A percentile compares a stretch with the other conserved stretches of the same genome.
These are phyloP conservation scores for Cynaeus angustus DNA, from an alignment of 2,888 invertebrate genomes.

Conservation along the genomic window DNA sequence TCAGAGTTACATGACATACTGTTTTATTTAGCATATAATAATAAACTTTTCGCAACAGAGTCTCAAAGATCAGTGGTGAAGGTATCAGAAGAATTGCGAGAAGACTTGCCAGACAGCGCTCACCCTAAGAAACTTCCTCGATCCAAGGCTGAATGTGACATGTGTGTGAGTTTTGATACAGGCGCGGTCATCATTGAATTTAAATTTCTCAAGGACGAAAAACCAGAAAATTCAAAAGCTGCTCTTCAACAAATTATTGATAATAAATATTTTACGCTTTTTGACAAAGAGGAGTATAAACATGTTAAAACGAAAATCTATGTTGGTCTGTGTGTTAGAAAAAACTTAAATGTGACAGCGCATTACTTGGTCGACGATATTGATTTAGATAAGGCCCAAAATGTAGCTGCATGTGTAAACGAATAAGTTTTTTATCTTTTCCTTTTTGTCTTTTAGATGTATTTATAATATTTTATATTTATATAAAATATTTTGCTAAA, in stretches of 20 bases:
- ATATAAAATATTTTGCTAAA: too few relatives aligned
- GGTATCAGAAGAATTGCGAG: constrained; percentile 39
- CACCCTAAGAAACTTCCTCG: neutral
- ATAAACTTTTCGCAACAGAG: constrained; percentile 27
- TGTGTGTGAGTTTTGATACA: neutral
- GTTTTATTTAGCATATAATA: constrained; percentile 41
- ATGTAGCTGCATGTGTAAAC: neutral
- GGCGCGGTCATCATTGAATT: constrained; percentile 27
- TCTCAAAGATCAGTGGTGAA: constrained; percentile 34
- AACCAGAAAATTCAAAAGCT: constrained; percentile 34
- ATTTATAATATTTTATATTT: too few relatives aligned
- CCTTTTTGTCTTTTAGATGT: too few relatives aligned
- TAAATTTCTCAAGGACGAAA: constrained; percentile 20
- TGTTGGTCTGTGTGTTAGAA: constrained; percentile 34
- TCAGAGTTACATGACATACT: constrained; percentile 39
- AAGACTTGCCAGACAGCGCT: constrained; percentile 26
- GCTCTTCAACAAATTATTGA: constrained; percentile 37
- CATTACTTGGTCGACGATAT: constrained; percentile 36
- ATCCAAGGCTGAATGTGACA: too few relatives aligned
- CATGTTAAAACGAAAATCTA: constrained; percentile 37
- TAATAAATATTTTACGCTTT: constrained; percentile 16
- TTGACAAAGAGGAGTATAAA: constrained; percentile 28
- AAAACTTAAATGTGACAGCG: constrained; percentile 9
- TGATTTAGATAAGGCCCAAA: constrained; percentile 3
- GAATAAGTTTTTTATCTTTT: neutral